These are phyloP conservation scores for Callyntrura guangdongensis DNA, from an alignment of 2,888 invertebrate genomes.

Conservation along the genomic window DNA sequence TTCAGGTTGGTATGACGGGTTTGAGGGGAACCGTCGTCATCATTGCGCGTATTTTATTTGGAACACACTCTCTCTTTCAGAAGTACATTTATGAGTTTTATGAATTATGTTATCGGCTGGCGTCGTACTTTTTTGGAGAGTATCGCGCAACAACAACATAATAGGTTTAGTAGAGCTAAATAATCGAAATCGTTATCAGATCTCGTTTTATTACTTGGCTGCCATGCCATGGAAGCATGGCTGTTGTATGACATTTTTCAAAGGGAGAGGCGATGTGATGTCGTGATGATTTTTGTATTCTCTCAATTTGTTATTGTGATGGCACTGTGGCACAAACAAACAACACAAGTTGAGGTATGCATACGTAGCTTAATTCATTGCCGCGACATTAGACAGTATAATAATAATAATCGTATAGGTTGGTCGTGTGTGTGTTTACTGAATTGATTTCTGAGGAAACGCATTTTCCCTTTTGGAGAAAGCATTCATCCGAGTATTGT, in stretches of 20 bases:
- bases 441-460: slow-evolving; percentile 9
- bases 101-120: too few relatives aligned
- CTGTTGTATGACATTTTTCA: too few relatives aligned
- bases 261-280: too few relatives aligned
- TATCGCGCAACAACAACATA: background rate
- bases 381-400: too few relatives aligned
- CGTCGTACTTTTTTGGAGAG: background rate
- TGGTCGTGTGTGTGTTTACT: background rate
- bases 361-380: too few relatives aligned
- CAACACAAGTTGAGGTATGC: too few relatives aligned
- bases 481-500: background rate
- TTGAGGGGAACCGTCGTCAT: too few relatives aligned
- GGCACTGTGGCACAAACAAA: too few relatives aligned
- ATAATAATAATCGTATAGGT: background rate
- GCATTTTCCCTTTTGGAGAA: background rate
- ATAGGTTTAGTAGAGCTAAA: background rate
- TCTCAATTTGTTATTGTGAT: background rate
- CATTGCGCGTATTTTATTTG: too few relatives aligned
- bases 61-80: too few relatives aligned
- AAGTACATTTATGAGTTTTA: too few relatives aligned
- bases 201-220: background rate
- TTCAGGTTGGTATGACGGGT: background rate
- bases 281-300: background rate
- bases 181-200: slow-evolving; percentile 37
- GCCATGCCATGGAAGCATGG: too few relatives aligned